These are phyloP conservation scores for Dicentrarchus labrax DNA, from an alignment of 2,113 vertebrate species.

Conservation along the genomic window DNA sequence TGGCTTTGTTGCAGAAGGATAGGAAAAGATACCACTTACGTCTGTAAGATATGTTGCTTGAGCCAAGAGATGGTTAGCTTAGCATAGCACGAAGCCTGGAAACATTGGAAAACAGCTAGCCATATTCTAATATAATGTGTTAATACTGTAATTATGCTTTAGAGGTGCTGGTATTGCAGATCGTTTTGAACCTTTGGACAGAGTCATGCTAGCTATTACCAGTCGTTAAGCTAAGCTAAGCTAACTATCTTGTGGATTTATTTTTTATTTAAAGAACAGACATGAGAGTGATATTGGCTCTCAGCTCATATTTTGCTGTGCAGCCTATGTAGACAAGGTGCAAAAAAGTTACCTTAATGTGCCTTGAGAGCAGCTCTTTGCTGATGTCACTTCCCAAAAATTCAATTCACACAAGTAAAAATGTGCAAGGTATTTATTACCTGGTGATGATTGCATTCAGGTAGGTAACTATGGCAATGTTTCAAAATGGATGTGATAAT, in stretches of 20 bases:
- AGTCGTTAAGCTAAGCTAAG: neutral
- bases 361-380: neutral
- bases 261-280: neutral
- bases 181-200: neutral
- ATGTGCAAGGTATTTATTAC: neutral
- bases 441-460: too few relatives aligned
- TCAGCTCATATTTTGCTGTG: neutral
- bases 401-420: slow-evolving; percentile 1
- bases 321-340: neutral
- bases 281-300: neutral
- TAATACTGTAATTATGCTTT: neutral
- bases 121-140: neutral
- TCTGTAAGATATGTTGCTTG: neutral
- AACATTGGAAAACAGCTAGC: neutral
- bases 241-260: neutral
- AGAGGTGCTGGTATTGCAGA: neutral
- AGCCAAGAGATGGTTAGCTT: neutral
- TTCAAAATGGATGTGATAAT: slow-evolving; percentile 13
- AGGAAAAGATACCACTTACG: neutral
- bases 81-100: neutral
- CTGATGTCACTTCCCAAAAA: neutral
- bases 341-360: neutral
- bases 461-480: neutral
- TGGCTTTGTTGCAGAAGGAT: neutral
- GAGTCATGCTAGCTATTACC: neutral